Percentiles rank a stretch among this genome's conserved stretches.
Evolutionary conservation across 2,113 vertebrate genomes (phyloP).

Genomic region (Eurypyga helias): DNA sequence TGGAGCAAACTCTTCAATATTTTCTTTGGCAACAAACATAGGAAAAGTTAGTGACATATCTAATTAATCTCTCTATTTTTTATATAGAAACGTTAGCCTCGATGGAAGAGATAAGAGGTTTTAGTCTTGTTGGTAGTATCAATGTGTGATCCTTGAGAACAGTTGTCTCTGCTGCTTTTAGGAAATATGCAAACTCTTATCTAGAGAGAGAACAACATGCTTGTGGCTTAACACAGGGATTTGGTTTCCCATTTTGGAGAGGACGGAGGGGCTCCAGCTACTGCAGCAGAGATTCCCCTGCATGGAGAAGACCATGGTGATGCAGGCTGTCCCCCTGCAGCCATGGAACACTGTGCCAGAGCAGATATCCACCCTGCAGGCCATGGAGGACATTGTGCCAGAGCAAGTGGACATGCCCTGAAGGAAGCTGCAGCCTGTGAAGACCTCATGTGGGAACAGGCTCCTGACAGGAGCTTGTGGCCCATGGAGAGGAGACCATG

Average conservation of each 20-base stretch:
- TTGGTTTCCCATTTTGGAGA: not conserved
- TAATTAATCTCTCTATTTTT: not conserved
- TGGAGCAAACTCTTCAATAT: not conserved
- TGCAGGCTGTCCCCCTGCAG: not conserved
- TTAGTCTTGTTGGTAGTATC: not conserved
- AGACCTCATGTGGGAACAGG: not conserved
- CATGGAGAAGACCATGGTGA: not conserved
- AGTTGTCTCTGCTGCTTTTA: not conserved
- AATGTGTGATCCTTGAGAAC: not conserved
- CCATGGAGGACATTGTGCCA: accelerated
- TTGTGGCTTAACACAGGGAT: not conserved
- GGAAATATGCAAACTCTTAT: not conserved
- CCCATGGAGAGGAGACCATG: accelerated
- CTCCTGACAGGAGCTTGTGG: not conserved
- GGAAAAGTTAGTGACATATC: not conserved
- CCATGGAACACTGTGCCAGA: not conserved
- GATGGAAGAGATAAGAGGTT: not conserved
- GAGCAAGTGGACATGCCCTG: not conserved
- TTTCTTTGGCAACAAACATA: not conserved
- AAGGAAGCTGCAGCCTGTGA: not conserved
- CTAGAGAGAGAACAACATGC: accelerated
- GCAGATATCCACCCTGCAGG: not conserved
- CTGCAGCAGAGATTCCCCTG: not conserved
- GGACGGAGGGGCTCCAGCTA: accelerated
- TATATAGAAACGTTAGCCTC: not conserved